Conservation (phyloP, 2,888 invertebrate genomes). For the Caradrina kadenii region DNA sequence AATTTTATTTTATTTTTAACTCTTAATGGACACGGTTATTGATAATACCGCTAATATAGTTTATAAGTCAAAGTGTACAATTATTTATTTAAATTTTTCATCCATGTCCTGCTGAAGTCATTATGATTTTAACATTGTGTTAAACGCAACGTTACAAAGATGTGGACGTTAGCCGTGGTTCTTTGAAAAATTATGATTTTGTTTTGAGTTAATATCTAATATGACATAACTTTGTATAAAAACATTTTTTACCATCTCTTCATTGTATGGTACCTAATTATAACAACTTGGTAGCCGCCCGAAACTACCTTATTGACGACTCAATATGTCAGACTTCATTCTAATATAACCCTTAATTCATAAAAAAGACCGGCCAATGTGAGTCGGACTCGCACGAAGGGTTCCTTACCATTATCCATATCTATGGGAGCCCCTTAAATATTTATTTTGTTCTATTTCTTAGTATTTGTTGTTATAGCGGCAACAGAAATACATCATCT, state of each 20-base stretch:
- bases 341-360: background rate
- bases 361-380: no score
- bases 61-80: constrained; percentile 10
- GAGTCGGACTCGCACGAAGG: no score
- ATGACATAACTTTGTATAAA: background rate
- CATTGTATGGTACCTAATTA: background rate
- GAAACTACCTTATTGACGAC: constrained; percentile 42
- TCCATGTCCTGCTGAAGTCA: background rate
- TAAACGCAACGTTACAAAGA: background rate
- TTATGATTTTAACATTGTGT: background rate
- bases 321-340: background rate
- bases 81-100: background rate
- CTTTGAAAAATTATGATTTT: constrained; percentile 2
- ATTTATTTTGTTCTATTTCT: no score
- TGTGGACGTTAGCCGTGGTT: background rate
- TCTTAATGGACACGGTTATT: constrained; percentile 5
- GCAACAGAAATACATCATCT: no score
- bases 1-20: background rate
- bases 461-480: no score
- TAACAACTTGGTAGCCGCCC: constrained; percentile 13
- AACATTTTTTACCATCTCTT: background rate
- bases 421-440: no score
- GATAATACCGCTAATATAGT: constrained; percentile 23
- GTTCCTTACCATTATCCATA: no score
- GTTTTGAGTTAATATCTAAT: background rate